phyloP scores from a whole-genome alignment of 2,888 invertebrate genomes.

The Labia minor region DNA sequence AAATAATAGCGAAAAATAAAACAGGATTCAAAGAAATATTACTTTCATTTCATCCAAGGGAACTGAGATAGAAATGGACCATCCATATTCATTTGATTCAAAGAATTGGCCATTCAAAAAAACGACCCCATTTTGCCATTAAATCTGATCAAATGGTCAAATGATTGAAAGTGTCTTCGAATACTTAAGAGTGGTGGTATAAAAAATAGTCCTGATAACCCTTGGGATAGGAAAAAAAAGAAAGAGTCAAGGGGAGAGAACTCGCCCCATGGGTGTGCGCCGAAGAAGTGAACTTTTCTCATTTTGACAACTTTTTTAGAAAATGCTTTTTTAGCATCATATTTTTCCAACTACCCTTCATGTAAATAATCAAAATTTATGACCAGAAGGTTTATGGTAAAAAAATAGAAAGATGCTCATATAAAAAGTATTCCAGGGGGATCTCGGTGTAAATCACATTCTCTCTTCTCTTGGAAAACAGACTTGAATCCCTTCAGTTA shows the following conservation, averaged over 20 bases:
- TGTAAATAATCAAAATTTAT: constrained; percentile 26
- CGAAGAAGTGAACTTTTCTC: neutral
- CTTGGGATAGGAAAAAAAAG: constrained; percentile 28
- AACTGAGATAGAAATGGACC: neutral
- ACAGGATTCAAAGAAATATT: neutral
- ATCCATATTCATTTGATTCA: constrained; percentile 5
- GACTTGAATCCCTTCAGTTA: constrained; percentile 15
- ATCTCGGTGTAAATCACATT: constrained; percentile 23
- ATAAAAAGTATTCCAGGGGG: constrained; percentile 25
- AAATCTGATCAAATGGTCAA: neutral
- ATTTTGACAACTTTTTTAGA: constrained; percentile 13
- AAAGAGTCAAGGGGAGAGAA: constrained; percentile 15
- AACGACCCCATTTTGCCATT: neutral
- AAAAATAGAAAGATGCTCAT: constrained; percentile 19
- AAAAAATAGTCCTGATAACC: neutral
- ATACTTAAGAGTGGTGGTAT: neutral
- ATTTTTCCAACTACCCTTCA: constrained; percentile 18
- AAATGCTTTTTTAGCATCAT: constrained; percentile 9
- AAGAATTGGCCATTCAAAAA: neutral
- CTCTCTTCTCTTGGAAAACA: constrained; percentile 14
- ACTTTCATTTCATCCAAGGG: neutral
- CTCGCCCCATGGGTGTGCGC: neutral
- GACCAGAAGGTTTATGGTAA: constrained; percentile 24
- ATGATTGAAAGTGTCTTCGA: constrained; percentile 13
- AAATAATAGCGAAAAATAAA: neutral